Evolutionary conservation across 2,888 invertebrate genomes (phyloP).

Genomic region (Cyclophora punctaria): DNA sequence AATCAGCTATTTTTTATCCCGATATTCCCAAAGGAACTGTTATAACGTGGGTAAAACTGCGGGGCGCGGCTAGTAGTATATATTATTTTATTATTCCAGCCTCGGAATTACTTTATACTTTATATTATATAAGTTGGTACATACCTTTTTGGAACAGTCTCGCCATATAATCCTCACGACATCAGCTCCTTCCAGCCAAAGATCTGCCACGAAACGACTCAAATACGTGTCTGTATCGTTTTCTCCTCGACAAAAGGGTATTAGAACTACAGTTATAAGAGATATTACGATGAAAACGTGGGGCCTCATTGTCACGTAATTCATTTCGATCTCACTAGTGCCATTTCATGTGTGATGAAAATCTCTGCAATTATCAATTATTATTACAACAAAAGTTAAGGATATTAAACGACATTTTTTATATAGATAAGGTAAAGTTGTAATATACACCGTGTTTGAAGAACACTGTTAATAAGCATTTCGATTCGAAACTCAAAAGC

Average conservation of each 20-base stretch:
- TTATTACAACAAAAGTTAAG: too few species aligned
- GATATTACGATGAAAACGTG: slow-evolving; percentile 24
- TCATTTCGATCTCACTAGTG: slow-evolving; percentile 33
- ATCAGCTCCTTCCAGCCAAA: slow-evolving; percentile 67
- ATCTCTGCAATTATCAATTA: slow-evolving; percentile 11
- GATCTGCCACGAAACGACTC: slow-evolving; percentile 59
- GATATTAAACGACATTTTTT: too few species aligned
- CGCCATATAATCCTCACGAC: slow-evolving; percentile 63
- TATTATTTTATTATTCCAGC: too few species aligned
- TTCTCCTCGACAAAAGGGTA: slow-evolving; percentile 36
- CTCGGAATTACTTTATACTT: too few species aligned
- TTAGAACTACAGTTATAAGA: slow-evolving; percentile 29
- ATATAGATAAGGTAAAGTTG: too few species aligned
- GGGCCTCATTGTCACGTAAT: slow-evolving; percentile 35
- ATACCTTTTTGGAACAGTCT: slow-evolving; percentile 68
- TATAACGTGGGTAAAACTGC: too few species aligned
- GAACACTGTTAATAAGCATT: too few species aligned
- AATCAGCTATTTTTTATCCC: too few species aligned
- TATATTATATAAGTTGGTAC: slow-evolving; percentile 9
- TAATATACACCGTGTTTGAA: too few species aligned
- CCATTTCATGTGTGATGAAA: slow-evolving; percentile 35
- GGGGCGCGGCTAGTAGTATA: too few species aligned
- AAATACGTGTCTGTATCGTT: slow-evolving; percentile 49
- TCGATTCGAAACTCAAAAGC: too few species aligned
- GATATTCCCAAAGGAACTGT: too few species aligned